phyloP scores from a whole-genome alignment of 2,113 vertebrate genomes.

The Salvelinus fontinalis region DNA sequence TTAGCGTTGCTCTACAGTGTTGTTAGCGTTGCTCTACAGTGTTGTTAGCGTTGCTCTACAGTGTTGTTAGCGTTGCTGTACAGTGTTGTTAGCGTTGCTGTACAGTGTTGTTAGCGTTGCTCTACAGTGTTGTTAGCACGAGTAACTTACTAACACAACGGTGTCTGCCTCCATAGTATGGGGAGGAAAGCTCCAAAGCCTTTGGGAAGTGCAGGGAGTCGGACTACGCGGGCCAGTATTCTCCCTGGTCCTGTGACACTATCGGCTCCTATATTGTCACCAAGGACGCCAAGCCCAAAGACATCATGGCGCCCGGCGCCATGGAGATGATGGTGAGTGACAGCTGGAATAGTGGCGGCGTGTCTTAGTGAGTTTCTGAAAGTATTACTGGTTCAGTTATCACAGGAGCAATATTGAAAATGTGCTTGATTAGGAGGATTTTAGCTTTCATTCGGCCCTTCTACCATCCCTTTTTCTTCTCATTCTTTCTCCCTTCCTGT shows the following conservation, averaged over 20 bases:
- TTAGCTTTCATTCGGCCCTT: no score
- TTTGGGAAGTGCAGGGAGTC: conserved; percentile 89
- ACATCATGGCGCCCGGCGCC: conserved; percentile 81
- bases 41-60: no score
- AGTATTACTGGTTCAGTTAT: no score
- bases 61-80: no score
- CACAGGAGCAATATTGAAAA: no score
- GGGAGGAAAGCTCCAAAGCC: conserved; percentile 88
- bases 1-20: no score
- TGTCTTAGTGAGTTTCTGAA: background rate
- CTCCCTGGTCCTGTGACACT: conserved; percentile 98
- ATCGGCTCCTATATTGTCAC: conserved; percentile 97
- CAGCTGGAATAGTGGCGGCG: background rate
- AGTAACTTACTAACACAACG: background rate
- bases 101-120: no score
- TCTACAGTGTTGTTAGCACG: no score
- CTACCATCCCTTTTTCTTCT: no score
- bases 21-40: no score
- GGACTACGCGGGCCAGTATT: conserved; percentile 93
- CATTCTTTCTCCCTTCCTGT: background rate
- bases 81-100: no score
- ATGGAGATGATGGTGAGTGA: conserved; percentile 91
- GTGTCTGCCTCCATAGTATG: conserved; percentile 76
- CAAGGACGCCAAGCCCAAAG: conserved; percentile 98
- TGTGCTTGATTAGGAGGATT: no score